Evolutionary conservation across 2,888 invertebrate species (phyloP), one percentile per base, ranked within the genome.

Genomic region (Laothoe populi): DNA sequence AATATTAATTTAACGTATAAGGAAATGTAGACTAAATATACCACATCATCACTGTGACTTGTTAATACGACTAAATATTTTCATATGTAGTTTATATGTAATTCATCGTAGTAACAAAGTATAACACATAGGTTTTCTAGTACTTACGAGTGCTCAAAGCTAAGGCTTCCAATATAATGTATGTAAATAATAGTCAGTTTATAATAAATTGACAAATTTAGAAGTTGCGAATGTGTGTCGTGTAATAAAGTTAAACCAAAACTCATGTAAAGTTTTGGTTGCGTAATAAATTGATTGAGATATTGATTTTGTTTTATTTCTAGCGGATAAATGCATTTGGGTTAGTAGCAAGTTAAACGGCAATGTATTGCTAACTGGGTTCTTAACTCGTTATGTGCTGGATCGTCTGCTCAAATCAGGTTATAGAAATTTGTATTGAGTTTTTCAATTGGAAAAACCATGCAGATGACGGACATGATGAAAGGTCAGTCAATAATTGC

Each of bases 11-110:
- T 40, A 59, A 48, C n/a, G 13, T 38, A 23, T 48, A 42, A 46
- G 26, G 26, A 62, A 23, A 7, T 21, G 11, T 48, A 60, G 31
- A 26, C 26, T 23, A 26, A 23, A 66, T 68, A 72, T 77, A 84
- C 87, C 87, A 87, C 87, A 87, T 87, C 85, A 78, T 77, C 73
- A 73, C 86, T 87, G 87, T 87, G 86, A 86, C 77, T 74, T 79
- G 70, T 73, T 75, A 76, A 68, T 61, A 53, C 26, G 42, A 42
- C 49, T 61, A 60, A 60, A 24, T 23, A 38, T 35, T 45, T 46
- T 19, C 35, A n/a, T 60, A 23, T 19, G 19, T 53, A 53, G 19
- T 31, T 13, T 53, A 7, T 35, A 31, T 53, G 26, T 53, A 31
- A 19, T 19, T 19, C 11, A 35, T 35, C 31, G 11, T 35, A 35